Conservation (phyloP, 2,888 invertebrate species). For the Netelia melanura region DNA sequence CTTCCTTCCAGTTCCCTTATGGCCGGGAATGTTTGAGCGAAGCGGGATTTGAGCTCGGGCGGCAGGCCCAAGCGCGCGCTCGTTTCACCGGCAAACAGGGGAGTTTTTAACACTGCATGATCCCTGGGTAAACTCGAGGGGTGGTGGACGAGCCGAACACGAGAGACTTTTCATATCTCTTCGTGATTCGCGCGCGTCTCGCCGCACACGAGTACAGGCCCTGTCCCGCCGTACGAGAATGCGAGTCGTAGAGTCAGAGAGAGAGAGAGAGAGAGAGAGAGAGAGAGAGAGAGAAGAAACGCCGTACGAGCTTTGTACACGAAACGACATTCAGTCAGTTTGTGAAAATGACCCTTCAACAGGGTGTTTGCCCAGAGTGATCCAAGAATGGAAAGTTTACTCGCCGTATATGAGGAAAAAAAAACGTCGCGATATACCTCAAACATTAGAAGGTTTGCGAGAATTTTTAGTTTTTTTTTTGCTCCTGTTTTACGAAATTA, state of each 20-base stretch:
- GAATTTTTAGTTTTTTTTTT: background rate
- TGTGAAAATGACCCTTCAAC: conserved; percentile 61
- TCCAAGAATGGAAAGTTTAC: conserved; percentile 32
- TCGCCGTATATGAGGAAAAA: conserved; percentile 7
- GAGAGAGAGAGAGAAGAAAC: conserved; percentile 41
- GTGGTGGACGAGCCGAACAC: conserved; percentile 70
- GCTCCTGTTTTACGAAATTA: background rate
- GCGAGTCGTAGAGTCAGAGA: conserved; percentile 20
- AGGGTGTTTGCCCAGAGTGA: conserved; percentile 55
- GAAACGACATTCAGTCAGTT: conserved; percentile 53
- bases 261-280: conserved; percentile 40
- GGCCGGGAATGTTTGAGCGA: conserved; percentile 30
- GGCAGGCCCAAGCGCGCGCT: conserved; percentile 68
- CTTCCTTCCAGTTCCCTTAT: conserved; percentile 71
- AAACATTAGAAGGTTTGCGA: background rate
- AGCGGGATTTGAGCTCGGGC: conserved; percentile 50
- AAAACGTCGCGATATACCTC: conserved; percentile 9
- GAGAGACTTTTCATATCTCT: conserved; percentile 73
- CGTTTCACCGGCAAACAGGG: conserved; percentile 82
- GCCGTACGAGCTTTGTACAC: conserved; percentile 57
- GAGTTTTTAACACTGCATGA: conserved; percentile 84
- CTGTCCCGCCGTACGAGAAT: too few relatives aligned
- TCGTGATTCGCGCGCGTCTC: conserved; percentile 64
- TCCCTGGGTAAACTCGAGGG: conserved; percentile 82
- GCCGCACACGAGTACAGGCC: conserved; percentile 44